Evolutionary conservation across 30 jellyfish, hydroid and myxozoan species (phyloP), one percentile per base, ranked within the genome.

Genomic region (Catostylus mosaicus): DNA sequence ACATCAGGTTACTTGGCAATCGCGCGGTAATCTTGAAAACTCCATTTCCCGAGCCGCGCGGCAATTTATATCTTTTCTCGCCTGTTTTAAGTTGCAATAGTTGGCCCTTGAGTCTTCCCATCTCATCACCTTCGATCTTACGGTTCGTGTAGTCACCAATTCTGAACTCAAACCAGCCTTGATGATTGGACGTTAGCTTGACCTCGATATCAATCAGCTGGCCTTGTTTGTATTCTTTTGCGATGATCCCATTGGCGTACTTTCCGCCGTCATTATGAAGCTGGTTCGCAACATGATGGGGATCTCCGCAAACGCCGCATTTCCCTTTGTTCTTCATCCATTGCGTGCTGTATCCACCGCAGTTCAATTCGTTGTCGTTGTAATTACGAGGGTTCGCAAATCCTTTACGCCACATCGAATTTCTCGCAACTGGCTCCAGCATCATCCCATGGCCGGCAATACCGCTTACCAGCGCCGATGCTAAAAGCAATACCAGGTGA

Each of bases 251-350:
- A 18, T 85, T 85, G 19, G 96, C 96, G 45, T 77, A 84, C 45
- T 82, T 78, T 22, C 93, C 97, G n/a, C 73, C 73, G 43, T 83
- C 84, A 79, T 61, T 64, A 43, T 88, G 94, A 16, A 73, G 82
- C 51, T 90, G 97, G 48, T 54, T 76, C 59, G 70, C 72, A 29
- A 50, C 89, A 46, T 81, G 86, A 37, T 43, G 70, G 1, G 96
- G 97, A 59, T 90, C 97, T 19, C 97, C 97, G 46, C 97, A 90
- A 30, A 90, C 89, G 16, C 97, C 97, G 56, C 97, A 90, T 51
- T 81, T 77, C 24, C 97, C 97, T 46, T 89, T 67, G 71, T 90
- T 90, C 51, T 77, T 82, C 77, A 30, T 10, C 88, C 92, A 72
- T 81, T 80, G 92, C 19, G 78, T 76, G 79, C 88, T 61, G 67